These are phyloP conservation scores for Scolopax rusticola DNA, from an alignment of 2,797 vertebrate species.

Conservation along the genomic window DNA sequence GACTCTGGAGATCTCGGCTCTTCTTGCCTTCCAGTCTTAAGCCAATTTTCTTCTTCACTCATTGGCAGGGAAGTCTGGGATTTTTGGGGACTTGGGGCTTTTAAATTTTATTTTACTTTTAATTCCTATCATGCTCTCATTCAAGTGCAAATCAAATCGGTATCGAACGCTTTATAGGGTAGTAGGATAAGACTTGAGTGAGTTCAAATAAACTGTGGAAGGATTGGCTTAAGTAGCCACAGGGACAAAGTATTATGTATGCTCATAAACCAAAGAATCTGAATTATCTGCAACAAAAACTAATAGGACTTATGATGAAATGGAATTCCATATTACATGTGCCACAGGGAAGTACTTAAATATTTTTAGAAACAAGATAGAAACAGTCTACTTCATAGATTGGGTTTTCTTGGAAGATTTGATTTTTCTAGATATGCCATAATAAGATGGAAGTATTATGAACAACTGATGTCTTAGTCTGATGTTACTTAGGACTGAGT, in stretches of 20 bases:
- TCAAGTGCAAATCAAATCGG: constrained; percentile 8
- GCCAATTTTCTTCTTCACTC: constrained; percentile 9
- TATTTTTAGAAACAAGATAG: background rate
- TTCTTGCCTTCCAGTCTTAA: constrained; percentile 17
- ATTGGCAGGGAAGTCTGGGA: background rate
- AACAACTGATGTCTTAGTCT: background rate
- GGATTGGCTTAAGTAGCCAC: background rate
- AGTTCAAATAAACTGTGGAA: background rate
- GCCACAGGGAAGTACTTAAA: background rate
- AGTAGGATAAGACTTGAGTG: background rate
- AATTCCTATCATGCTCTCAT: background rate
- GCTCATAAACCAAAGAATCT: constrained; percentile 47
- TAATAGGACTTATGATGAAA: background rate
- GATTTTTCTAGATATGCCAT: background rate
- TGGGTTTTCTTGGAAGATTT: background rate
- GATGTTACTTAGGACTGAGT: background rate
- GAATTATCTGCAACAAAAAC: background rate
- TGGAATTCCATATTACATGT: background rate
- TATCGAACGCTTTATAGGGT: background rate
- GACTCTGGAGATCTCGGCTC: background rate
- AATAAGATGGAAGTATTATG: background rate
- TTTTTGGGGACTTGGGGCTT: background rate
- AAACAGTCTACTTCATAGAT: background rate
- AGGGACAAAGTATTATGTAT: background rate
- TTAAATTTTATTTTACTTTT: background rate